Evolutionary conservation across 2,113 vertebrate genomes (phyloP), one percentile per base, ranked within the genome.

Genomic region (Herpailurus yagouaroundi): DNA sequence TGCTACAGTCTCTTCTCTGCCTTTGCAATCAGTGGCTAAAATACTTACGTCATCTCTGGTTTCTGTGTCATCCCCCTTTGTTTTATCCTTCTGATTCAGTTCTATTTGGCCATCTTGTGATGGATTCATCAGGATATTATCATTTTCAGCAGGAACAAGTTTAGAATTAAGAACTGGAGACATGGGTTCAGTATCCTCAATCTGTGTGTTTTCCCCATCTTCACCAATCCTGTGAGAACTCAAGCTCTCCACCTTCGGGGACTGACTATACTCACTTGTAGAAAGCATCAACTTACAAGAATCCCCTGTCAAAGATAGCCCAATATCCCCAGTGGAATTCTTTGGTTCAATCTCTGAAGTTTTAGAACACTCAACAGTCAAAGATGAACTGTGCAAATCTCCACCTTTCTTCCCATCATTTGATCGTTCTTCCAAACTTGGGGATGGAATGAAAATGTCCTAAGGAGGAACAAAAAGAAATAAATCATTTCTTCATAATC

Each of bases 391-490:
- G 48, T 98, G 97, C 25, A 92, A 89, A 88, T 91, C 83, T 89
- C 73, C 76, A 95, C 36, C 33, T 97, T 98, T 98, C 94, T 97
- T 98, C 66, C 84, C 97, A 95, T 93, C 80, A 89, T 95, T 93
- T n/a, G 94, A 94, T 16, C 71, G 96, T 16, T 98, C 95, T 89
- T 99, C 99, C 83, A 99, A 98, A 97, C 99, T 99, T 94, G 96
- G 99, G 2, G 99, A 99, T 45, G 99, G 99, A 96, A 99, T 98
- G 94, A 99, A 99, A 60, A 99, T 99, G 88, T 99, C 99, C 99
- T 99, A 98, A 95, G 41, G 73, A 98, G 98, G 13, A 64, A 96
- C 31, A 95, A 84, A 91, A 97, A 94, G 21, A 25, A 1, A 63
- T 33, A 98, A 93, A 94, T 77, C 81, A 94, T 96, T 66, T 88